Evolutionary conservation across 2,797 vertebrate genomes (phyloP), one percentile per base, ranked within the genome.

Genomic region (Mergus octosetaceus): DNA sequence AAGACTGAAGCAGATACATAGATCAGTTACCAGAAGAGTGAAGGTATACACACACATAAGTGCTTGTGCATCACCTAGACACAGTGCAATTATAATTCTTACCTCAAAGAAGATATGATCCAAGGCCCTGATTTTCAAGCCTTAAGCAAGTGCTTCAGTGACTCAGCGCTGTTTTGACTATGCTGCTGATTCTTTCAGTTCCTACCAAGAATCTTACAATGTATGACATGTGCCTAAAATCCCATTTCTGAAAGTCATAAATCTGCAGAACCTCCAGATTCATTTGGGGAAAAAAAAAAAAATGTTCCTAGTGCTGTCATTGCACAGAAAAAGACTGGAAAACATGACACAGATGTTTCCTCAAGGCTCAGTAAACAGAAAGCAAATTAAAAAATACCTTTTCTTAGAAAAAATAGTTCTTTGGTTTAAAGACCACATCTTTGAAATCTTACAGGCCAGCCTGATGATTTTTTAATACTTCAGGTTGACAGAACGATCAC

Each of bases 401-500:
- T 32, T 65, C 28, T 32, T 15, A 32, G 65, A 65, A 65, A 57
- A 56, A 45, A 45, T 45, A 28, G 18, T 51, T 32, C 22, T 62
- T 49, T 51, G 27, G 45, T 76, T 73, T 70, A 77, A 77, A 53
- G 61, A 51, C 49, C 74, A 77, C 45, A 62, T 62, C 45, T 76
- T 61, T 49, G 51, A 62, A 76, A 17, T 62, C 47, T 39, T 77
- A n/a, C 38, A 62, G 47, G 47, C 74, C 47, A 39, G 60, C 13
- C 47, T 64, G 86, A n/a, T 81, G 77, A 92, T 87, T 66, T 84
- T 96, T 93, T 65, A 75, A 75, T 81, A 84, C 57, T 89, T 92
- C 78, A 82, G 43, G 47, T 20, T 91, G 89, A 87, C 81, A 76
- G 93, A 82, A 77, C 4, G 30, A 93, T 95, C 87, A 95, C 51